These are phyloP conservation scores for Pseudococcus viburni DNA, from an alignment of 2,888 invertebrate genomes.

Conservation along the genomic window DNA sequence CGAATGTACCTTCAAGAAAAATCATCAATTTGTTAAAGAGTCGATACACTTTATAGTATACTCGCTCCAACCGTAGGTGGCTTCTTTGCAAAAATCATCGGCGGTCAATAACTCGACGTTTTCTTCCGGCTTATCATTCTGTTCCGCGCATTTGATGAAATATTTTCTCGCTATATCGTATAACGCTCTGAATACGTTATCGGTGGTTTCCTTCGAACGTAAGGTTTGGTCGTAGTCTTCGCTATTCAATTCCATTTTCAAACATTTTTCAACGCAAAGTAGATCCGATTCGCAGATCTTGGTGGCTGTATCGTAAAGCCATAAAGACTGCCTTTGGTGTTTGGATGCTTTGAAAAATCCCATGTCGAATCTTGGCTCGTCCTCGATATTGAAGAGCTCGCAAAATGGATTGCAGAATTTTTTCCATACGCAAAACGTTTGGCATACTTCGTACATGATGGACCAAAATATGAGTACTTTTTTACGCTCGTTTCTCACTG, in stretches of 20 bases:
- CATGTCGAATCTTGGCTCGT: slow-evolving; percentile 26
- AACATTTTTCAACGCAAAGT: slow-evolving; percentile 56
- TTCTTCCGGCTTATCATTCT: slow-evolving; percentile 33
- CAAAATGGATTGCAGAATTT: slow-evolving; percentile 60
- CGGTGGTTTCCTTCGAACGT: slow-evolving; percentile 26
- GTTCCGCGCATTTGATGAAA: slow-evolving; percentile 59
- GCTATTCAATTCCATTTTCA: slow-evolving; percentile 45
- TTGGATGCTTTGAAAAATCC: neutral
- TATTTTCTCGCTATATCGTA: slow-evolving; percentile 54
- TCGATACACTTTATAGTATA: slow-evolving; percentile 21
- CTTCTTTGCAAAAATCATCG: slow-evolving; percentile 59
- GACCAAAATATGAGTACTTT: slow-evolving; percentile 60
- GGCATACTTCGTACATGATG: slow-evolving; percentile 64
- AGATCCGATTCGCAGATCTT: slow-evolving; percentile 58
- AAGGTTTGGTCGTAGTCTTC: slow-evolving; percentile 52
- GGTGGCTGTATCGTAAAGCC: slow-evolving; percentile 57
- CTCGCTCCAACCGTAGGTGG: slow-evolving; percentile 12
- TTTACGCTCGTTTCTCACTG: slow-evolving; percentile 48
- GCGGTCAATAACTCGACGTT: slow-evolving; percentile 21
- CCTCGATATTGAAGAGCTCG: slow-evolving; percentile 44
- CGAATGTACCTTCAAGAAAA: too few species aligned
- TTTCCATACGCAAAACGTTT: slow-evolving; percentile 62
- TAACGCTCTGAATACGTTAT: slow-evolving; percentile 26
- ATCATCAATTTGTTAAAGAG: neutral
- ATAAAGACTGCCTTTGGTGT: neutral